Evolutionary conservation across 2,113 vertebrate genomes (phyloP).

Genomic region (Halichoeres trimaculatus): DNA sequence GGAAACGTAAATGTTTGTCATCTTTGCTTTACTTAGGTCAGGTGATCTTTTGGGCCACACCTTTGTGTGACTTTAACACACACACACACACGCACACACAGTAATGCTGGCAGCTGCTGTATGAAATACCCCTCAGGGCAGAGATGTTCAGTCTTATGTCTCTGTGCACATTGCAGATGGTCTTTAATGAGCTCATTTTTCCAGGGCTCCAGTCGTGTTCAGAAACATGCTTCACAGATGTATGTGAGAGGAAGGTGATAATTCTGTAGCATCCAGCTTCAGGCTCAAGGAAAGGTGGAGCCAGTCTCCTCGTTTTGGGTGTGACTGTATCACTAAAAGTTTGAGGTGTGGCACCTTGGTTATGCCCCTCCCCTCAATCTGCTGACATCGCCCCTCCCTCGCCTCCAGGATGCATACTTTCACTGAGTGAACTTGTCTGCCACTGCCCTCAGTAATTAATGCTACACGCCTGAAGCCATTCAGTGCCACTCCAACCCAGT

Average conservation of each 20-base stretch:
- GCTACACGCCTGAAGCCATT: background rate
- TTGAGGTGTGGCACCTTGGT: constrained; percentile 37
- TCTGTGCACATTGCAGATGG: background rate
- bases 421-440: constrained; percentile 41
- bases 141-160: background rate
- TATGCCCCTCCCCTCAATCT: constrained; percentile 24
- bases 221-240: constrained; percentile 3
- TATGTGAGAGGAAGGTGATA: background rate
- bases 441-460: constrained; percentile 21
- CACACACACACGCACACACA: constrained; percentile 10
- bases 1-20: background rate
- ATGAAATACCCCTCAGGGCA: constrained; percentile 7
- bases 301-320: constrained; percentile 20
- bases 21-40: constrained; percentile 37
- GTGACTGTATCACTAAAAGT: background rate
- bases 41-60: constrained; percentile 13
- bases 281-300: background rate
- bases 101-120: background rate
- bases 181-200: background rate
- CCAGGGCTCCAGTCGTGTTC: background rate
- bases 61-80: constrained; percentile 42
- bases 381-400: constrained; percentile 4
- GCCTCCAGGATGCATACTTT: constrained; percentile 48
- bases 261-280: background rate
- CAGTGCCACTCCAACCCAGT: background rate